phyloP scores from a whole-genome alignment of 2,797 vertebrate genomes.

The Sorex maritimensis region DNA sequence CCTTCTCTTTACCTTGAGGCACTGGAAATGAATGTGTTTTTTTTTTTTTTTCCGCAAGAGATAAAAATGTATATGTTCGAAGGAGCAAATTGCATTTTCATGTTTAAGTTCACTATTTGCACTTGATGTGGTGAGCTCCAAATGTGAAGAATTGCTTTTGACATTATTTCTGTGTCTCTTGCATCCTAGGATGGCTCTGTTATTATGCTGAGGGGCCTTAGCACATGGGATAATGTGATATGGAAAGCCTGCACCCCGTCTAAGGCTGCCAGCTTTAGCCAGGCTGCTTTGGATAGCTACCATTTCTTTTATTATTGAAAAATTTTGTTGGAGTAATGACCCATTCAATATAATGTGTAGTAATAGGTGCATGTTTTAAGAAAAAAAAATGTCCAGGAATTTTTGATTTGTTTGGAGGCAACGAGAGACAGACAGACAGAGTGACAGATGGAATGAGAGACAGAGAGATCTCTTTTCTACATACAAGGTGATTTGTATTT shows the following conservation, averaged over 20 bases:
- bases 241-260: constrained; percentile 79
- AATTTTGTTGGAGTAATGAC: constrained; percentile 58
- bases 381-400: constrained; percentile 64
- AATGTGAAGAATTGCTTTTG: constrained; percentile 88
- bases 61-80: constrained; percentile 87
- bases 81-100: constrained; percentile 89
- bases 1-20: constrained; percentile 88
- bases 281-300: constrained; percentile 70
- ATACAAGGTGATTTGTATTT: constrained; percentile 49
- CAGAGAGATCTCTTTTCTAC: constrained; percentile 56
- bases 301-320: constrained; percentile 74
- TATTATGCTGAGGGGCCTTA: constrained; percentile 85
- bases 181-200: constrained; percentile 75
- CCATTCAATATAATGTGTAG: constrained; percentile 65
- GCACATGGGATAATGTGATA: constrained; percentile 81
- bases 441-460: too few species aligned
- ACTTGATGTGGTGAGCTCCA: constrained; percentile 85
- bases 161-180: constrained; percentile 83
- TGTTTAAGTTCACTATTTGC: constrained; percentile 88
- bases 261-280: constrained; percentile 69
- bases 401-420: constrained; percentile 56
- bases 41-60: constrained; percentile 81
- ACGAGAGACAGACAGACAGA: background rate
- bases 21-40: constrained; percentile 78
- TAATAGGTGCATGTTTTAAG: constrained; percentile 55